Percentiles rank a stretch among this genome's conserved stretches.
Evolutionary conservation across 2,113 vertebrate species (phyloP).

Genomic region (Arenaria interpres): DNA sequence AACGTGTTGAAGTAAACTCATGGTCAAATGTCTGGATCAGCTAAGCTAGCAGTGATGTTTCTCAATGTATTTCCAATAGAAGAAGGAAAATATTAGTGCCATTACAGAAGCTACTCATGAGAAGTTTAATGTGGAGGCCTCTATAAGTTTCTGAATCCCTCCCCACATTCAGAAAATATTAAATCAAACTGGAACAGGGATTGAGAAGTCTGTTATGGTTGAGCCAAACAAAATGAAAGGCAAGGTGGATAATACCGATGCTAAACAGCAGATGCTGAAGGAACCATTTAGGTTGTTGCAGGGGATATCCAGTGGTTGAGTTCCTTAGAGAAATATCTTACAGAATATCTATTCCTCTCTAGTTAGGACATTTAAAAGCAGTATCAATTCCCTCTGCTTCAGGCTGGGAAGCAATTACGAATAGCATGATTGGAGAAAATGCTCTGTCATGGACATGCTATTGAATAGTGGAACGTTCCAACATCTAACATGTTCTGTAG

Average conservation of each 20-base stretch:
- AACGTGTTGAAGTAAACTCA: background rate
- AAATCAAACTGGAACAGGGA: background rate
- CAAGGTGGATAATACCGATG: background rate
- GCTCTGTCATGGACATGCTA: fast-evolving
- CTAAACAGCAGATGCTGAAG: background rate
- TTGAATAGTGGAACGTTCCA: background rate
- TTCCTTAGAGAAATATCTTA: background rate
- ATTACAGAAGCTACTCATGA: background rate
- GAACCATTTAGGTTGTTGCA: background rate
- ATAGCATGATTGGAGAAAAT: background rate
- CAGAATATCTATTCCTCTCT: background rate
- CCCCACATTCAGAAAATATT: background rate
- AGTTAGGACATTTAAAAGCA: background rate
- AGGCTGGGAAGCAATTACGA: background rate
- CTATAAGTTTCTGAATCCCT: background rate
- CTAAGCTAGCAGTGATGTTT: background rate
- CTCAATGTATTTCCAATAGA: background rate
- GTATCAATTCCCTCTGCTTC: background rate
- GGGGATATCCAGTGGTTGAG: background rate
- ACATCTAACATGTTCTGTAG: background rate
- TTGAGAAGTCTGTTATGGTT: background rate
- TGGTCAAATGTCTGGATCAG: background rate
- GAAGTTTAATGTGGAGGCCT: background rate
- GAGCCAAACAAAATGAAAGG: background rate
- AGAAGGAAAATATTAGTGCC: background rate